Evolutionary conservation across 2,797 vertebrate genomes (phyloP).

Genomic region (Sebastes minor): DNA sequence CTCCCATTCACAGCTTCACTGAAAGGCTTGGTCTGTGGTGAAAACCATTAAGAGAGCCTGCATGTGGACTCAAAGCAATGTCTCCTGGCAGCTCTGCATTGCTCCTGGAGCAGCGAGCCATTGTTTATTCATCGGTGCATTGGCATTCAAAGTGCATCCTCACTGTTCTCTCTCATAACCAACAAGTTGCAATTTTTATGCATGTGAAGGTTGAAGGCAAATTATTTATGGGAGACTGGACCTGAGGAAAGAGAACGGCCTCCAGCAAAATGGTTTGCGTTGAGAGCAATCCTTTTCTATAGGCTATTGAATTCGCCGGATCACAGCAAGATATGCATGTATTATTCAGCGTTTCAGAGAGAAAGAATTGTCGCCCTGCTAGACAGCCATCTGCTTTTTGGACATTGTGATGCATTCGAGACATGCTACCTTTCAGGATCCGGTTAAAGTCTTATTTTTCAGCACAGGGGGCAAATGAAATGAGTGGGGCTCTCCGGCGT

Average conservation of each 20-base stretch:
- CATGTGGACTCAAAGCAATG: constrained; percentile 68
- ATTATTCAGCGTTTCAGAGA: constrained; percentile 75
- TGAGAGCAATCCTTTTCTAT: constrained; percentile 75
- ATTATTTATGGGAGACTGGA: constrained; percentile 81
- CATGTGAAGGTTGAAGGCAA: constrained; percentile 82
- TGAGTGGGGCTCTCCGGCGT: constrained; percentile 1
- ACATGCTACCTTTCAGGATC: constrained; percentile 70
- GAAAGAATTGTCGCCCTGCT: constrained; percentile 61
- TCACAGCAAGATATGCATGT: constrained; percentile 74
- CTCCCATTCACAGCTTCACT: constrained; percentile 72
- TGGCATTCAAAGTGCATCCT: constrained; percentile 82
- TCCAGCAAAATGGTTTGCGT: constrained; percentile 73
- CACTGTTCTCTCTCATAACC: constrained; percentile 81
- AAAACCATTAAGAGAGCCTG: constrained; percentile 73
- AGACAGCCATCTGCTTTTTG: constrained; percentile 69
- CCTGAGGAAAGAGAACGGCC: constrained; percentile 69
- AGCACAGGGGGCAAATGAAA: constrained; percentile 59
- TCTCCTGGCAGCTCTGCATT: constrained; percentile 78
- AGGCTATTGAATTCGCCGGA: constrained; percentile 72
- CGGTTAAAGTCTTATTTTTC: constrained; percentile 74
- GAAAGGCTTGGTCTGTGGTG: constrained; percentile 73
- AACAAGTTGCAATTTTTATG: constrained; percentile 85
- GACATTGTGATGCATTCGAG: constrained; percentile 72
- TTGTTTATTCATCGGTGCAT: constrained; percentile 83
- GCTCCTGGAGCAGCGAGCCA: constrained; percentile 74